These are phyloP conservation scores for Drosophila burlai DNA, from an alignment of 1,140 invertebrate species.

Conservation along the genomic window DNA sequence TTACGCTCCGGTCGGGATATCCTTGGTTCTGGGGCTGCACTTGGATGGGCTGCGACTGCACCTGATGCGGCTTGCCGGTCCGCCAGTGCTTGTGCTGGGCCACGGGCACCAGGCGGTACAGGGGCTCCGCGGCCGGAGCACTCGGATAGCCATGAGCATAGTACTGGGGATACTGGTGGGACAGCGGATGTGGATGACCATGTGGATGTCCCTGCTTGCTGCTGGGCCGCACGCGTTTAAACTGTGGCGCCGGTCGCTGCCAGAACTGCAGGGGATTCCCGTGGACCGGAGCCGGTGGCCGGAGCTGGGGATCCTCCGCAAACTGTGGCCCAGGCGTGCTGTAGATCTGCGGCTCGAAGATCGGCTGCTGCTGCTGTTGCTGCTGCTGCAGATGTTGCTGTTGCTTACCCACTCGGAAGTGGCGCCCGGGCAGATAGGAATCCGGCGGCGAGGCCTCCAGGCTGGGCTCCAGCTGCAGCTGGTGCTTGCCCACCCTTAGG, in stretches of 20 bases:
- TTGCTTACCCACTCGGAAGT: slow-evolving; percentile 56
- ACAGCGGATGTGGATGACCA: background rate
- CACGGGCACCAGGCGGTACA: slow-evolving; percentile 73
- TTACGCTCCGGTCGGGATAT: slow-evolving; percentile 58
- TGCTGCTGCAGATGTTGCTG: slow-evolving; percentile 53
- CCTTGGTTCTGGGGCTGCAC: slow-evolving; percentile 51
- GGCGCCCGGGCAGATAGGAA: slow-evolving; percentile 55
- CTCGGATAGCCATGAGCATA: slow-evolving; percentile 65
- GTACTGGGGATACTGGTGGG: slow-evolving; percentile 58
- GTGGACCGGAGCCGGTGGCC: slow-evolving; percentile 38
- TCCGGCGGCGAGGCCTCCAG: slow-evolving; percentile 18
- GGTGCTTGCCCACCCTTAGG: slow-evolving; percentile 62
- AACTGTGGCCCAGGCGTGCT: slow-evolving; percentile 46
- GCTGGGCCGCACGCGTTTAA: slow-evolving; percentile 45
- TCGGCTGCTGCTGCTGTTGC: slow-evolving; percentile 29
- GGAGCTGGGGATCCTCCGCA: slow-evolving; percentile 62
- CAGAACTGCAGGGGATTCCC: slow-evolving; percentile 54
- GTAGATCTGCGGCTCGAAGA: slow-evolving; percentile 38
- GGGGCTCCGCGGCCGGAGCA: slow-evolving; percentile 52
- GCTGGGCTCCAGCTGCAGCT: slow-evolving; percentile 14
- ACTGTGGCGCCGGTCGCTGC: slow-evolving; percentile 54
- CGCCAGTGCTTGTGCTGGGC: slow-evolving; percentile 72
- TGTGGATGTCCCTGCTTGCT: slow-evolving; percentile 28
- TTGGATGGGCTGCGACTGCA: slow-evolving; percentile 82
- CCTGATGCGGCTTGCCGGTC: slow-evolving; percentile 51